Evolutionary conservation across 23 tunicate genomes (phyloP).

Genomic region (Styela clava): DNA sequence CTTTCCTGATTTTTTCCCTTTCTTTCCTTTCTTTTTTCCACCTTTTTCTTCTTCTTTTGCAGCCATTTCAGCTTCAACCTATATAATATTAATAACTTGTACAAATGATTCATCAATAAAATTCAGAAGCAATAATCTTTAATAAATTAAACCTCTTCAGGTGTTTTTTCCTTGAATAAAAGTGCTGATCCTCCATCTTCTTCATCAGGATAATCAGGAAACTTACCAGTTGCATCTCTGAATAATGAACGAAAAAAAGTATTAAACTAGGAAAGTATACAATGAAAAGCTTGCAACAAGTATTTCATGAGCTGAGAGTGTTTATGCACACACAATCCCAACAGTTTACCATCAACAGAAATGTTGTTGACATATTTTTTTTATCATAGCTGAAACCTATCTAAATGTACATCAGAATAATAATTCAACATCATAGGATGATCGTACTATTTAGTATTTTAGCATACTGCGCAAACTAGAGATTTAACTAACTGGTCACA

Average conservation of each 20-base stretch:
- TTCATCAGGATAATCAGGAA: constrained; percentile 99
- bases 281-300: too few relatives aligned
- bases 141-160: constrained; percentile 99
- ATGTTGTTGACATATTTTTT: too few relatives aligned
- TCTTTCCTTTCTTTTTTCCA: constrained; percentile 66
- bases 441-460: too few relatives aligned
- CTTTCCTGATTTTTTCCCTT: constrained; percentile 75
- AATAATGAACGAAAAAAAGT: neutral
- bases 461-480: too few relatives aligned
- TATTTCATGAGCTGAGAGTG: too few relatives aligned
- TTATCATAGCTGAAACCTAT: too few relatives aligned
- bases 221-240: constrained; percentile 97
- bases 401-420: too few relatives aligned
- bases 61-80: constrained; percentile 91
- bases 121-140: neutral
- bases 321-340: too few relatives aligned
- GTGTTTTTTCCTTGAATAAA: constrained; percentile 95
- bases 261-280: neutral
- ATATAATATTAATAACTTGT: neutral
- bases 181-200: constrained; percentile 97
- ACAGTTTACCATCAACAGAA: too few relatives aligned
- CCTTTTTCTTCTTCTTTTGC: constrained; percentile 84
- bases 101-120: neutral
- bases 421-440: too few relatives aligned
- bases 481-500: too few relatives aligned